A percentile compares a stretch with the other conserved stretches of the same genome.
Evolutionary conservation across 2,113 vertebrate genomes (phyloP).

Genomic region (Protobothrops flavoviridis): DNA sequence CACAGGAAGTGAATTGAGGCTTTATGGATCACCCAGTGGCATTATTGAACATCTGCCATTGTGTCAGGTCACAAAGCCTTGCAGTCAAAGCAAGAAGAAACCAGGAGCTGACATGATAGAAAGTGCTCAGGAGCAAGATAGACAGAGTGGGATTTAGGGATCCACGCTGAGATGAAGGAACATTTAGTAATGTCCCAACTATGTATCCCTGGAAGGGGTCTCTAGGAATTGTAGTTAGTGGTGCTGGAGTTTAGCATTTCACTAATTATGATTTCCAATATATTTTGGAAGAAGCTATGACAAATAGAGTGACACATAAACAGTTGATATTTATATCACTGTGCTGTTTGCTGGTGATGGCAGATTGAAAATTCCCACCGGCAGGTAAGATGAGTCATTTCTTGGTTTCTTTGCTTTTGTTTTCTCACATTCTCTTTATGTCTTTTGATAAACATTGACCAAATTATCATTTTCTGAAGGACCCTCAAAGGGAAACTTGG

Average conservation of each 20-base stretch:
- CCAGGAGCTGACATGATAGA: not conserved
- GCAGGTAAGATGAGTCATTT: not conserved
- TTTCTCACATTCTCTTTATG: not conserved
- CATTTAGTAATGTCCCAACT: not conserved
- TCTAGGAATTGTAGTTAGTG: not conserved
- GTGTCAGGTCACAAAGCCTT: not conserved
- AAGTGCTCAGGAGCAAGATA: not conserved
- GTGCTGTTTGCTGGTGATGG: not conserved
- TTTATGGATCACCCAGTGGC: not conserved
- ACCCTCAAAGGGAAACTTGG: not conserved
- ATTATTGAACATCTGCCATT: not conserved
- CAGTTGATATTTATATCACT: too few species aligned
- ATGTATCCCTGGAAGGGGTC: not conserved
- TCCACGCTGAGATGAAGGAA: not conserved
- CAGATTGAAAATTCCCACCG: not conserved
- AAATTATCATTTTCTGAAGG: not conserved
- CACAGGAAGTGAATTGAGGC: not conserved
- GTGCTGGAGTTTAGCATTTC: not conserved
- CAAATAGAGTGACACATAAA: not conserved
- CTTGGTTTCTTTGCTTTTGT: not conserved
- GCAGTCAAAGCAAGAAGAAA: not conserved
- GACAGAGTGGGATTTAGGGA: not conserved
- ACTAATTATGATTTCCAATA: not conserved
- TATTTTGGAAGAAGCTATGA: not conserved
- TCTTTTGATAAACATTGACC: not conserved